Evolutionary conservation across 2,797 vertebrate species (phyloP).

Genomic region (Enteromius viviparus): DNA sequence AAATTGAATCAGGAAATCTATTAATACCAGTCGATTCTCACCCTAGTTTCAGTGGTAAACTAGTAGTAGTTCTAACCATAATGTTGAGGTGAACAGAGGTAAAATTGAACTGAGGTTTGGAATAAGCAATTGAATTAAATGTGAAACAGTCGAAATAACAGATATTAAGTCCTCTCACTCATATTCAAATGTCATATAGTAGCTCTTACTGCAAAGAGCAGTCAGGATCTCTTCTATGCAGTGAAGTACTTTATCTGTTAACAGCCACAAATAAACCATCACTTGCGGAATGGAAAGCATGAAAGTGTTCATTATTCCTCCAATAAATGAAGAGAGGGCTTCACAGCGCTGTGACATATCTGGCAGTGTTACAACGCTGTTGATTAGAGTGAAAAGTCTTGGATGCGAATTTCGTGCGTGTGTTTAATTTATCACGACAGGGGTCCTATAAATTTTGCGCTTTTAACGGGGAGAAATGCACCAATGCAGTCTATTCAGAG

Average conservation of each 20-base stretch:
- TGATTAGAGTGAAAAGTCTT: conserved; percentile 66
- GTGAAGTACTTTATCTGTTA: conserved; percentile 34
- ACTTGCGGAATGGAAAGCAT: conserved; percentile 47
- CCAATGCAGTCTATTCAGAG: conserved; percentile 61
- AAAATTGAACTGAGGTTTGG: not conserved
- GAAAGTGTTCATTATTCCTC: conserved; percentile 52
- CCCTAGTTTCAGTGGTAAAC: not conserved
- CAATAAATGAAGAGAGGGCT: conserved; percentile 53
- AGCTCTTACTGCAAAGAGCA: conserved; percentile 8
- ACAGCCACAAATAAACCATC: conserved; percentile 54
- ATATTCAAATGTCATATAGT: conserved; percentile 31
- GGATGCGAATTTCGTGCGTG: conserved; percentile 58
- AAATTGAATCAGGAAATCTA: not conserved
- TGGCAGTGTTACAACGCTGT: conserved; percentile 57
- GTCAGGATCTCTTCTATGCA: conserved; percentile 18
- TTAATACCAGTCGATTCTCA: not conserved
- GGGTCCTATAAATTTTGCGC: conserved; percentile 66
- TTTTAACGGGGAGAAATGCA: conserved; percentile 62
- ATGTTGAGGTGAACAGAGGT: not conserved
- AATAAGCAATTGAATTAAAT: not conserved
- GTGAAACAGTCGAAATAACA: not conserved
- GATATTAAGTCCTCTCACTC: not conserved
- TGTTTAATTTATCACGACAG: conserved; percentile 69
- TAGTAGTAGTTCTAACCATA: not conserved
- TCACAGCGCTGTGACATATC: conserved; percentile 56